Conservation (phyloP, 2,113 vertebrate species). For the Calidris pugnax region DNA sequence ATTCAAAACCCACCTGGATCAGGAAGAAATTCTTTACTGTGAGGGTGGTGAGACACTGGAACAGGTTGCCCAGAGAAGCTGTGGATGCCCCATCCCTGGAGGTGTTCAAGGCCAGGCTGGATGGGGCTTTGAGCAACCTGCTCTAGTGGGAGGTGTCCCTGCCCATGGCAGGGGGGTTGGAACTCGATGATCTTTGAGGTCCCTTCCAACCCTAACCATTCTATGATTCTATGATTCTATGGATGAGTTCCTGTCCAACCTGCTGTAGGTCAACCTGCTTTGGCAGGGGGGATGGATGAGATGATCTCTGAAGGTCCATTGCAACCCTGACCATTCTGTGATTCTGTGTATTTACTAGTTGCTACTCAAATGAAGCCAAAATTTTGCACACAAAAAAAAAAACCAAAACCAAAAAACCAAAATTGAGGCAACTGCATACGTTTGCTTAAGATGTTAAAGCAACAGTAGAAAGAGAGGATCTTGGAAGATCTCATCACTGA, state of each 20-base stretch:
- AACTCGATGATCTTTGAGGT: too few relatives aligned
- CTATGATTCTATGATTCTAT: too few relatives aligned
- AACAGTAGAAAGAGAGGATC: neutral
- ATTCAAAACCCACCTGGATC: neutral
- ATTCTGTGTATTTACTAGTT: neutral
- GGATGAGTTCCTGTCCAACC: neutral
- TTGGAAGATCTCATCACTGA: neutral
- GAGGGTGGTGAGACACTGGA: too few relatives aligned
- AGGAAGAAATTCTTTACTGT: too few relatives aligned
- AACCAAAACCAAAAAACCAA: neutral
- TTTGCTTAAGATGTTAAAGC: neutral
- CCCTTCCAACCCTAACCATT: too few relatives aligned
- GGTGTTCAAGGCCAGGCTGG: too few relatives aligned
- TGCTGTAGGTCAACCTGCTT: neutral
- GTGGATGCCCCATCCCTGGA: too few relatives aligned
- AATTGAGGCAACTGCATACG: neutral
- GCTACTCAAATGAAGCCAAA: neutral
- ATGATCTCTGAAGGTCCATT: neutral
- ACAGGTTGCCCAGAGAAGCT: too few relatives aligned
- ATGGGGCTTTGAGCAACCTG: too few relatives aligned
- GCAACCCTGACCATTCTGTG: neutral
- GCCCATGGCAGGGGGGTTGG: too few relatives aligned
- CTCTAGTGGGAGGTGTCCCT: too few relatives aligned
- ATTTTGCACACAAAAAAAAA: neutral
- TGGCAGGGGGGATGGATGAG: neutral